Evolutionary conservation across 2,888 invertebrate genomes (phyloP), one percentile per base, ranked within the genome.

Genomic region (Thyatira batis): DNA sequence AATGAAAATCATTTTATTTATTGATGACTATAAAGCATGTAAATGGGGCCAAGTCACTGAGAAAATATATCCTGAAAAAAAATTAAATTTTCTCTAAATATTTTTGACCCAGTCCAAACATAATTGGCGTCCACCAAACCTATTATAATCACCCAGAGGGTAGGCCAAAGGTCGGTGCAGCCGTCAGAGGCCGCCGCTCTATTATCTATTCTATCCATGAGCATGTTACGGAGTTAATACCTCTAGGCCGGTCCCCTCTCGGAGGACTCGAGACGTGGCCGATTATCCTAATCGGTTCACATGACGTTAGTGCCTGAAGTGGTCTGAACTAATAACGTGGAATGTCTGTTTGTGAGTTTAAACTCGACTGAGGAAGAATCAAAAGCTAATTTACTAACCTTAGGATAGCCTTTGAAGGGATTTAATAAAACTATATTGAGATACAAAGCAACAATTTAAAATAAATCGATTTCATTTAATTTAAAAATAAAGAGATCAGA

Each of bases 181-280:
- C 1, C 11, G 17, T 30, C 13, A 39, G 39, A 17, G 39, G 13
- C 17, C 13, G 39, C 39, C 39, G 17, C 39, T 53, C 54, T 49
- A 70, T 69, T 73, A 67, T 64, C 69, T 66, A 76, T 74, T 72
- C 76, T 51, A 49, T 51, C 53, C 76, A 72, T 67, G 61, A 55
- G 52, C 54, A 59, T 69, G 70, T 67, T 69, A 72, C 71, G 72
- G 69, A 72, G 70, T 73, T 75, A 76, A 76, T 69, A 69, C 73
- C 76, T 66, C 58, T 61, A 62, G 68, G 58, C 62, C 60, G 58
- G 53, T 54, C 57, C 64, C 61, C 54, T 54, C 59, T 54, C 61
- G 51, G 60, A 66, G 70, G 71, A 67, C 51, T 51, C 57, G 66
- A 57, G 62, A 71, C 73, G 75, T 76, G 76, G 72, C 65, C 74